Base-by-base conservation (phyloP, 1,140 invertebrate genomes). In the Palaemon carinicauda region DNA sequence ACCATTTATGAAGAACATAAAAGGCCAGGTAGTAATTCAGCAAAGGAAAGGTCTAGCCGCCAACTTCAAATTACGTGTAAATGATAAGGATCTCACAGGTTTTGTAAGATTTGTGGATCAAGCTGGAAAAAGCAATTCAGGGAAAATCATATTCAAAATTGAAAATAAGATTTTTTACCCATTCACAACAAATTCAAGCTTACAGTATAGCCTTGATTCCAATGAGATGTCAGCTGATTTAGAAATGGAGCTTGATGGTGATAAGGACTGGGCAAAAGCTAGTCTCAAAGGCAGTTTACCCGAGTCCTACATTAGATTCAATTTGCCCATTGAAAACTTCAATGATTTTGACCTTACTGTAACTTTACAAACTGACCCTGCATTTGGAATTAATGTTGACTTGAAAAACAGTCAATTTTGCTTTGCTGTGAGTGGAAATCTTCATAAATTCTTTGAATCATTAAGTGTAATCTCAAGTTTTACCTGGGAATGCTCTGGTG, bases 201-300 rank as follows among this genome's bases (percentile, higher is more conserved):
- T 86, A 21, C 73, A 53, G 15, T 86, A 71, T n/a, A 54, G 65
- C 19, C 3, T 80, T 5, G 21, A 41, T 9, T 24, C 60, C 17
- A n/a, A 73, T 24, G 53, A 33, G 7, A n/a, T 52, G 31, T 50
- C 80, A 74, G 31, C 75, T 54, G 27, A 80, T 54, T 33, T 86
- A 12, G 69, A 53, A 15, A 53, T 86, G 9, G 78, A 86, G 71
- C 19, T 80, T 10, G 73, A 86, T 80, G 78, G 80, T 19, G 15
- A 86, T 3, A 80, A 74, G 41, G 54, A 54, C 9, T 86, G 77
- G 77, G 15, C 74, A 24, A 69, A 27, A 41, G 56, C 65, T 7
- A 21, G 80, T 41, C 15, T 80, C 50, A 86, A 86, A 71, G 84
- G 24, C 14, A 86, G 77, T 56, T 80, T 86, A 41, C 14, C 56